Percentiles rank a stretch among this genome's conserved stretches.
These are phyloP conservation scores for Chaenocephalus aceratus DNA, from an alignment of 2,113 vertebrate genomes.

Conservation along the genomic window DNA sequence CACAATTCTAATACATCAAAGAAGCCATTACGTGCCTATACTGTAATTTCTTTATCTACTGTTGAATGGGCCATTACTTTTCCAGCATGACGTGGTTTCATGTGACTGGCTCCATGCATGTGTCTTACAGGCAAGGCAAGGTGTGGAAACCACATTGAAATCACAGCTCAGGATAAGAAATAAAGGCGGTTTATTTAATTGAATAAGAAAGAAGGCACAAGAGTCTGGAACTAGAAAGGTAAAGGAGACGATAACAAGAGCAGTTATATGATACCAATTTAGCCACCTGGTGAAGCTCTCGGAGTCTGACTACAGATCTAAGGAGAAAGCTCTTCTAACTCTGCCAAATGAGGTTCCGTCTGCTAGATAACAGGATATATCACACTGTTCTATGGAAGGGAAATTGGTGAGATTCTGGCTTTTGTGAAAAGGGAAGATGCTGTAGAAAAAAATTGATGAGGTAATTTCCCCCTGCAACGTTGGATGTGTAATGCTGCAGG, in stretches of 20 bases:
- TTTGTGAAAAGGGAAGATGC: constrained; percentile 27
- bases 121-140: constrained; percentile 38
- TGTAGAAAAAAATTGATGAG: constrained; percentile 3
- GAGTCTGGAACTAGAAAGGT: constrained; percentile 9
- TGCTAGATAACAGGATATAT: constrained; percentile 48
- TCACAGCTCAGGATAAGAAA: constrained; percentile 16
- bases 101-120: constrained; percentile 26
- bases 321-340: constrained; percentile 24
- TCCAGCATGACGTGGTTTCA: constrained; percentile 15
- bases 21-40: constrained; percentile 23
- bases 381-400: constrained; percentile 26
- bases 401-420: neutral
- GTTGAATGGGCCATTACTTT: constrained; percentile 36
- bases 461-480: constrained; percentile 12
- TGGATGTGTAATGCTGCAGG: constrained; percentile 9
- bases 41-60: constrained; percentile 24
- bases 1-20: constrained; percentile 44
- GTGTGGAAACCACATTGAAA: constrained; percentile 18
- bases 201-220: constrained; percentile 43
- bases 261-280: constrained; percentile 52
- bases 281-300: constrained; percentile 30
- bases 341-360: constrained; percentile 51
- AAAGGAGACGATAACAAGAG: constrained; percentile 53
- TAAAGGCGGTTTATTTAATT: constrained; percentile 38
- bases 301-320: constrained; percentile 11